Conservation (phyloP, 2,797 vertebrate species). For the Myotis findleyi region DNA sequence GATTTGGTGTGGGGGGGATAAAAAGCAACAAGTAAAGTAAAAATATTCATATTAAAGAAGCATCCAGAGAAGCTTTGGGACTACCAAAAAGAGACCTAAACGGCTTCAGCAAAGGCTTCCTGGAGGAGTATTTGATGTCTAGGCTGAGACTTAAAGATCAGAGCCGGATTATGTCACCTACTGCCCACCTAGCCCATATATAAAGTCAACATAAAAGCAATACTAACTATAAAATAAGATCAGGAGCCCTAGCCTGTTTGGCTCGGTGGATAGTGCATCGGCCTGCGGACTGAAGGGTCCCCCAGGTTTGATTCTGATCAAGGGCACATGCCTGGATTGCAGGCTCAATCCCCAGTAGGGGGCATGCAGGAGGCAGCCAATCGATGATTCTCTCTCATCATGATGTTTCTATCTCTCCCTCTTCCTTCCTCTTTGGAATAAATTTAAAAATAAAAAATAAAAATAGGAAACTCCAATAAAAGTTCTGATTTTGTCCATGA, state of each 20-base stretch:
- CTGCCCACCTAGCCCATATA: neutral
- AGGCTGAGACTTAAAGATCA: neutral
- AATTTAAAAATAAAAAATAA: neutral
- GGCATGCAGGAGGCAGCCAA: no score
- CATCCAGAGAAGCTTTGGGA: neutral
- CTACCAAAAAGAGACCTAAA: neutral
- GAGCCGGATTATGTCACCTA: neutral
- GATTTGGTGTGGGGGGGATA: neutral
- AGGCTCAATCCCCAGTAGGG: no score
- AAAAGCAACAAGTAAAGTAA: constrained; percentile 7
- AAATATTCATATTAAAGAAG: neutral
- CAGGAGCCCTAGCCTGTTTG: neutral
- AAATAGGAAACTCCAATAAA: neutral
- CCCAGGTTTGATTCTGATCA: no score
- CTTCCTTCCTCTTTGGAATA: neutral
- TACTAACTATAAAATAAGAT: neutral
- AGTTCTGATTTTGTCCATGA: neutral
- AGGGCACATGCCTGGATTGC: no score
- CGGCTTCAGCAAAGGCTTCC: neutral
- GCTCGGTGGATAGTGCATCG: no score
- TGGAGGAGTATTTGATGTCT: neutral
- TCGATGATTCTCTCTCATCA: no score
- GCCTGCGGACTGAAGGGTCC: no score
- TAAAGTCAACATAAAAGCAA: constrained; percentile 7
- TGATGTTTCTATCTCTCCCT: neutral